Evolutionary conservation across 2,888 invertebrate genomes (phyloP).

Genomic region (Drosophila limbata): DNA sequence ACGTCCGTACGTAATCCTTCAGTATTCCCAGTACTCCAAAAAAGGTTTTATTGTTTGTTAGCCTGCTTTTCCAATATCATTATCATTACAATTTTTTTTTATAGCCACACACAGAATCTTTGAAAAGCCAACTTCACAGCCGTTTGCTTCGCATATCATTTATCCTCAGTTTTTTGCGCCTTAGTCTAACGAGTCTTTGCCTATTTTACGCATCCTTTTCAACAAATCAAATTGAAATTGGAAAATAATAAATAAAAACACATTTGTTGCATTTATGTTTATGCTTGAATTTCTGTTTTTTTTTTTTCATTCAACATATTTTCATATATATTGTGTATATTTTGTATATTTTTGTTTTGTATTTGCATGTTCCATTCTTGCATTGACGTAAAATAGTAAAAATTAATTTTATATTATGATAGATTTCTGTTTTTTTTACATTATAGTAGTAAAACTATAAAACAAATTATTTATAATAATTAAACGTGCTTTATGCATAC

Average conservation of each 20-base stretch:
- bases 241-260: conserved; percentile 59
- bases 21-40: conserved; percentile 19
- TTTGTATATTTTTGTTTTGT: conserved; percentile 53
- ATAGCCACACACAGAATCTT: conserved; percentile 31
- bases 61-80: conserved; percentile 38
- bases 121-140: conserved; percentile 76
- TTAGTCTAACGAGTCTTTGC: conserved; percentile 66
- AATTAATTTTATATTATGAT: conserved; percentile 58
- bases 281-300: conserved; percentile 49
- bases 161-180: conserved; percentile 42
- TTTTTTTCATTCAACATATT: conserved; percentile 69
- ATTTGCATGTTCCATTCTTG: conserved; percentile 52
- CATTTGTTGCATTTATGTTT: conserved; percentile 49
- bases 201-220: conserved; percentile 25
- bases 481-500: conserved; percentile 43
- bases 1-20: background rate
- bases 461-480: conserved; percentile 68
- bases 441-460: conserved; percentile 71
- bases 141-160: conserved; percentile 62
- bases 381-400: conserved; percentile 63
- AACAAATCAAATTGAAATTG: conserved; percentile 18
- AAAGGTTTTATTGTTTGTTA: conserved; percentile 21
- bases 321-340: conserved; percentile 66
- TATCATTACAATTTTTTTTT: conserved; percentile 12
- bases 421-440: conserved; percentile 39